Evolutionary conservation across 2,888 invertebrate genomes (phyloP), one percentile per base, ranked within the genome.

Genomic region (Allacma fusca): DNA sequence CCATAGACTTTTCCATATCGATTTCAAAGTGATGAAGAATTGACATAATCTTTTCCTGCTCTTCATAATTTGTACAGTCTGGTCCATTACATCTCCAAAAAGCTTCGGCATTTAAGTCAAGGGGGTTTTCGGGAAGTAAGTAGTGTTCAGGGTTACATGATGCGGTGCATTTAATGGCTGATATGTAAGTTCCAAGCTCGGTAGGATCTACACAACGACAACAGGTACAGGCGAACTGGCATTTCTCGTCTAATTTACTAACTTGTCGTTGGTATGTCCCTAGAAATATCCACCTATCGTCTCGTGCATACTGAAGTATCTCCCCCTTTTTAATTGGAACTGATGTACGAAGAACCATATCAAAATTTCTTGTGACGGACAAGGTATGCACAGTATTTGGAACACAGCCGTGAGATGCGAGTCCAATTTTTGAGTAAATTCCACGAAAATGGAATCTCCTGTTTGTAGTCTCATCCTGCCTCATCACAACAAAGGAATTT

Each of bases 11-110:
- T 23, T 73, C 62, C 26, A 34, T 62, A 19, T 59, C 34, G 4
- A 73, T 1, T 21, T 73, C 72, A 73, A 59, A 73, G 21, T 62
- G 34, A 21, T 73, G 72, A 12, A 73, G 62, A 1, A 62, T 59
- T 9, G 72, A 73, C 72, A 73, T 73, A 57, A 73, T 62, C 24
- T 73, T 73, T n/a, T 73, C 72, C n/a, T 73, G 72, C 13, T 73
- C 72, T 16, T 73, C 72, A 1, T 2, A 21, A 16, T 23, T 13
- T 19, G 13, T 28, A 62, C 72, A 73, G 4, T 9, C 21, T 7
- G 43, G 4, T n/a, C 43, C 50, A n/a, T 16, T 57, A 40, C 72
- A 73, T 24, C 2, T n/a, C 72, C 72, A 73, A 34, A 24, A 24
- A n/a, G 72, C 72, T 62, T 73, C 72, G 0, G 72, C 72, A 62